Evolutionary conservation across 2,113 vertebrate species (phyloP), one percentile per base, ranked within the genome.

Genomic region (Puntigrus tetrazona): DNA sequence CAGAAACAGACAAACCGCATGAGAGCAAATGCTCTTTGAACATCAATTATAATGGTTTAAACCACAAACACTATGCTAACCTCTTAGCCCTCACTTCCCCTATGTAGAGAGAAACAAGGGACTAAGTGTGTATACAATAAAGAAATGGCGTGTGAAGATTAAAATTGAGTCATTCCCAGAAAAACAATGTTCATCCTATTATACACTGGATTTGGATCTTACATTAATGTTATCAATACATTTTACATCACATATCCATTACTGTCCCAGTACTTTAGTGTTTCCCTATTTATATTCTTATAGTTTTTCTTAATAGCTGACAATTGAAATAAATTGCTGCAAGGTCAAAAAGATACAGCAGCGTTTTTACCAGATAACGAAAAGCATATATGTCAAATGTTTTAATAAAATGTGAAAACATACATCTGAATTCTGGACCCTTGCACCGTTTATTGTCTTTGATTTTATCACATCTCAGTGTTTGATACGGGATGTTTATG

Each of bases 401-500:
- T n/a, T n/a, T n/a, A n/a, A n/a, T n/a, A n/a, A n/a, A n/a, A n/a
- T 76, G 1, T 76, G 29, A 83, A 55, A 22, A 83, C 9, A n/a
- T 43, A 75, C 27, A 18, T 81, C 57, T 50, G 20, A 43, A 36
- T 67, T 84, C 25, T 81, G 82, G 38, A 5, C 6, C 6, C 7
- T 7, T 36, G 22, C 34, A 14, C 43, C 2, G 29, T 36, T 38
- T 84, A 41, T 87, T 87, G 84, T 43, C 41, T 18, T 73, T 63
- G 78, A 85, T 74, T 41, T 74, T 52, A 14, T 31, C 31, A n/a
- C 52, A 36, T 77, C 78, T 29, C 10, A 73, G 8, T 36, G 22
- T 25, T 85, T 59, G 20, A 5, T 82, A 34, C 20, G n/a, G 31
- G 38, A 74, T 79, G 86, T 87, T 83, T 79, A 83, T 87, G 79